Evolutionary conservation across 2,888 invertebrate species (phyloP), one percentile per base, ranked within the genome.

Genomic region (Drosophila demipolita): DNA sequence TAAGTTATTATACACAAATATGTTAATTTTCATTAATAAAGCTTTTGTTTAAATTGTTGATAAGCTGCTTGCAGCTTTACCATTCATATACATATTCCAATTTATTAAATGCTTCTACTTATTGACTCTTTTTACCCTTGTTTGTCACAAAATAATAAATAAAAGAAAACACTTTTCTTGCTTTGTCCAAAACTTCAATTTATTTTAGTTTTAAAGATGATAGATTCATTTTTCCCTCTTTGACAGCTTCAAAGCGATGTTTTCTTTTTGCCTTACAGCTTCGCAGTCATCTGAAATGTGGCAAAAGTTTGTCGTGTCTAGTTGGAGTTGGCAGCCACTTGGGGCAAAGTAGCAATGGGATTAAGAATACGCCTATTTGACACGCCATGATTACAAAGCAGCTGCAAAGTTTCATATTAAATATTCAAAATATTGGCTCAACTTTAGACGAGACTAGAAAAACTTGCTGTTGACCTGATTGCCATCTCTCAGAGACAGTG

Each of bases 341-440:
- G 38, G 17, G 38, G 38, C 38, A 55, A 55, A 55, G 55, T 55
- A 26, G 54, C 54, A 57, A 15, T 38, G 32, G 40, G 42, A 42
- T 42, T 53, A 26, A 29, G 58, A 20, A 11, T 17, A 49, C 45
- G 38, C 36, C 52, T 36, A 55, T 60, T 61, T 63, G 80, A 71
- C 78, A 81, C 59, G 69, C 75, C 66, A 87, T 84, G 87, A 87
- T 84, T 87, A 84, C 85, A 82, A 77, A 75, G 73, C 75, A 77
- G 70, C 73, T 79, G 15, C 38, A 53, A 78, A 78, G 70, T 84
- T 82, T 74, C 74, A 78, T 82, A 85, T 87, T 84, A 85, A 84
- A 85, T 79, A 73, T 40, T 57, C 73, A 75, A 75, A 73, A 52
- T 70, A 53, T 63, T 52, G 38, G 48, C 49, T 57, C 45, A 35